A percentile compares a stretch with the other conserved stretches of the same genome.
Evolutionary conservation across 2,113 vertebrate species (phyloP).

Genomic region (Pedetes capensis): DNA sequence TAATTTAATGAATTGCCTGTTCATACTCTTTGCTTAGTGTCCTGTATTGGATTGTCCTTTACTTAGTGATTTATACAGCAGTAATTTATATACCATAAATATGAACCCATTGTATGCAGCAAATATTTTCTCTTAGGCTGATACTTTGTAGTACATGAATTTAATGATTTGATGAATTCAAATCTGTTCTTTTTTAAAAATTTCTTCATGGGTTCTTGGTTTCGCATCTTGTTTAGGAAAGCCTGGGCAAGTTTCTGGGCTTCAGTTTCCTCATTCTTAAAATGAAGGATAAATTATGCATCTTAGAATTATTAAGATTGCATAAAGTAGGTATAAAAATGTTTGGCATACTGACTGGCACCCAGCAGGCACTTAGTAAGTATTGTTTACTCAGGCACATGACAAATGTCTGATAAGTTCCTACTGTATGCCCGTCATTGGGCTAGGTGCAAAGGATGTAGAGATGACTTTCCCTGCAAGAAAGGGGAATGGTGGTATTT

Average conservation of each 20-base stretch:
- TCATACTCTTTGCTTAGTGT: neutral
- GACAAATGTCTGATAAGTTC: neutral
- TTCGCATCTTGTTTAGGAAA: conserved; percentile 23
- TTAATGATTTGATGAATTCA: conserved; percentile 26
- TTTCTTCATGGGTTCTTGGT: conserved; percentile 20
- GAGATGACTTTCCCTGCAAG: neutral
- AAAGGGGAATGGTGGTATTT: neutral
- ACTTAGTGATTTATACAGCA: neutral
- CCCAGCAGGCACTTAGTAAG: neutral
- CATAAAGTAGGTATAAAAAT: neutral
- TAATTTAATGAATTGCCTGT: neutral
- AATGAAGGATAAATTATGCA: neutral
- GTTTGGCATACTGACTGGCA: neutral
- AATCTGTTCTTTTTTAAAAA: conserved; percentile 8
- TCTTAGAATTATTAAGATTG: neutral
- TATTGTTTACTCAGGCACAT: neutral
- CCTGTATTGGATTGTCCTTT: neutral
- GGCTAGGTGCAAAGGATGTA: neutral
- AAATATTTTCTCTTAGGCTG: neutral
- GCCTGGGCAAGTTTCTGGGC: neutral
- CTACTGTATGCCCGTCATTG: neutral
- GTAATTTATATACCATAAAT: neutral
- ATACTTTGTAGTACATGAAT: neutral
- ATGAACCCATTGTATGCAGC: neutral
- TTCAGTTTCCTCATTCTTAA: neutral